These are phyloP conservation scores for Microctonus hyperodae DNA, from an alignment of 2,888 invertebrate genomes.

Conservation along the genomic window DNA sequence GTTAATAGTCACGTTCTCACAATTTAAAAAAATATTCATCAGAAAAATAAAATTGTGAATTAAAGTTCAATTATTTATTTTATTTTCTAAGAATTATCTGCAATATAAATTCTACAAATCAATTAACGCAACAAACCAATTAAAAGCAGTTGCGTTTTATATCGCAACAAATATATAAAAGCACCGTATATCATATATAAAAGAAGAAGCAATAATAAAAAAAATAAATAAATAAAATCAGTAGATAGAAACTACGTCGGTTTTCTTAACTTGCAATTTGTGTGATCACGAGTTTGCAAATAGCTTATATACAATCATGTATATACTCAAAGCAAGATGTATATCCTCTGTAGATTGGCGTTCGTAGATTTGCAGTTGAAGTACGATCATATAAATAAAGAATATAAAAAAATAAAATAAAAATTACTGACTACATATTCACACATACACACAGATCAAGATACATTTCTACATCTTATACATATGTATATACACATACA, in stretches of 20 bases:
- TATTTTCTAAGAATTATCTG: not conserved
- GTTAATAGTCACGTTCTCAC: constrained; percentile 18
- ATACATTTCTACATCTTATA: constrained; percentile 11
- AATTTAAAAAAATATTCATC: constrained; percentile 14
- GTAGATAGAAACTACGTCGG: constrained; percentile 17
- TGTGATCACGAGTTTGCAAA: constrained; percentile 39
- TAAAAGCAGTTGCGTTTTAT: not conserved
- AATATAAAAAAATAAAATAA: not conserved
- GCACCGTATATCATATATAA: not conserved
- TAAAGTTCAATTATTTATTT: not conserved
- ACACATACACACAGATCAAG: too few species aligned
- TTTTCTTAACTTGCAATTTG: constrained; percentile 43
- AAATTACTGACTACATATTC: constrained; percentile 31
- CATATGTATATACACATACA: too few species aligned
- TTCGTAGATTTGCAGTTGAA: constrained; percentile 5
- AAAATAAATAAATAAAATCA: constrained; percentile 13
- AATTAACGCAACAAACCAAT: not conserved
- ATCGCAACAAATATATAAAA: too few species aligned
- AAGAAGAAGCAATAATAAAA: not conserved
- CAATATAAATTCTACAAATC: not conserved
- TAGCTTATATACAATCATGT: constrained; percentile 30
- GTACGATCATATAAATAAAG: not conserved
- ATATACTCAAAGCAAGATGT: constrained; percentile 28
- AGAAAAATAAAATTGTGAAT: not conserved
- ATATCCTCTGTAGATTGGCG: constrained; percentile 39